phyloP scores from a whole-genome alignment of 2,888 invertebrate genomes.

The Melanostoma mellinum region DNA sequence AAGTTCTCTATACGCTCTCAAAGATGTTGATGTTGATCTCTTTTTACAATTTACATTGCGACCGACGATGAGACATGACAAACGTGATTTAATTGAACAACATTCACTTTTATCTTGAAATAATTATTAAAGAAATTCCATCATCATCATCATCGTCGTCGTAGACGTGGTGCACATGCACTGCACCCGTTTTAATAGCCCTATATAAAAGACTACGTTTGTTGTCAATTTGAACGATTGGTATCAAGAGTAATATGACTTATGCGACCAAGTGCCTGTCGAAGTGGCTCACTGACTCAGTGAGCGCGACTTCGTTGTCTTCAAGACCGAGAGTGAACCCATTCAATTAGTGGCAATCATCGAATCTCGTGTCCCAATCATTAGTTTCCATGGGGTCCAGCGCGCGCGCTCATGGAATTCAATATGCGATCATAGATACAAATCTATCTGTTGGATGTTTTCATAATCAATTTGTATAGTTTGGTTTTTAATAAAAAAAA shows the following conservation, averaged over 20 bases:
- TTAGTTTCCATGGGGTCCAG: conserved; percentile 25
- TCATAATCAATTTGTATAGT: conserved; percentile 53
- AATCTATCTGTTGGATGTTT: conserved; percentile 53
- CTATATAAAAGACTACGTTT: not conserved
- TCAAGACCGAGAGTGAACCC: conserved; percentile 49
- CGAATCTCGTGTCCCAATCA: conserved; percentile 66
- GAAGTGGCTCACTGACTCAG: conserved; percentile 51
- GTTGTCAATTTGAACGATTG: conserved; percentile 26
- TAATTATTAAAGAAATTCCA: conserved; percentile 38
- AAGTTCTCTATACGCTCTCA: not conserved
- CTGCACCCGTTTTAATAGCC: conserved; percentile 29
- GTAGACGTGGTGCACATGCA: conserved; percentile 29
- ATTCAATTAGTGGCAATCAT: conserved; percentile 68
- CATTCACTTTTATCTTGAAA: conserved; percentile 64
- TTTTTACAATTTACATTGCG: not conserved
- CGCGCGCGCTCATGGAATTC: conserved; percentile 28
- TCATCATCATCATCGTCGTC: not conserved
- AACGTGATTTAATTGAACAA: conserved; percentile 65
- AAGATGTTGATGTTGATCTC: conserved; percentile 5
- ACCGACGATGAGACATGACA: conserved; percentile 3
- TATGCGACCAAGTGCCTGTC: conserved; percentile 57
- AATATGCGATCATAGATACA: conserved; percentile 24
- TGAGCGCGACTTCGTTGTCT: conserved; percentile 31
- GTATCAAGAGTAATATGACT: conserved; percentile 38
- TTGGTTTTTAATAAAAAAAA: conserved; percentile 24